A percentile compares a stretch with the other conserved stretches of the same genome.
Evolutionary conservation across 2,797 vertebrate genomes (phyloP).

Genomic region (Sphenopsis melanotis): DNA sequence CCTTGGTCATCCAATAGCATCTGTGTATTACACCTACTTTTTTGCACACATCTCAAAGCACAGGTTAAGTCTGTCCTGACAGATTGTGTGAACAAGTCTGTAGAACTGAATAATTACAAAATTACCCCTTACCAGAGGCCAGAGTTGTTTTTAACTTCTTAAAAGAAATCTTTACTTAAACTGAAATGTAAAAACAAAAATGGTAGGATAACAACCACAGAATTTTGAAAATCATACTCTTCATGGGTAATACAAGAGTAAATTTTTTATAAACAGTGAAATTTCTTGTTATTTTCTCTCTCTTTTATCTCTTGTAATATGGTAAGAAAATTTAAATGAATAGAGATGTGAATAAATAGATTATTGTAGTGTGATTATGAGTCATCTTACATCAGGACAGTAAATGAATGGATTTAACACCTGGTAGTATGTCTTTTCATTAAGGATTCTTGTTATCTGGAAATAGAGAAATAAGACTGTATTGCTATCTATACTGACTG

Average conservation of each 20-base stretch:
- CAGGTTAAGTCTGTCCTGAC: background rate
- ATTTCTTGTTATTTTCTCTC: background rate
- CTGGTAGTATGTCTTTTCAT: background rate
- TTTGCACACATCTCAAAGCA: background rate
- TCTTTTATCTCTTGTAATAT: background rate
- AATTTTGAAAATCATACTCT: background rate
- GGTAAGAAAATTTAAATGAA: background rate
- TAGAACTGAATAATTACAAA: background rate
- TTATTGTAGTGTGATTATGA: background rate
- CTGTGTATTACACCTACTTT: background rate
- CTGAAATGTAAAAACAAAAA: background rate
- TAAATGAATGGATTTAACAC: background rate
- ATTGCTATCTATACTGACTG: background rate
- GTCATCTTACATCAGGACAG: background rate
- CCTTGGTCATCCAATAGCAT: background rate
- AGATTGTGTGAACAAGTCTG: background rate
- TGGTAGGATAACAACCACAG: background rate
- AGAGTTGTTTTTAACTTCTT: background rate
- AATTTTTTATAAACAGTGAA: background rate
- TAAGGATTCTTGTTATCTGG: background rate
- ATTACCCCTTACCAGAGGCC: background rate
- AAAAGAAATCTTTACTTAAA: background rate
- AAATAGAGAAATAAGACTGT: background rate
- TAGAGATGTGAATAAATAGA: background rate
- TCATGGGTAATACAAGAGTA: background rate